These are phyloP conservation scores for Vombatus ursinus DNA, from an alignment of 2,113 vertebrate species.

Conservation along the genomic window DNA sequence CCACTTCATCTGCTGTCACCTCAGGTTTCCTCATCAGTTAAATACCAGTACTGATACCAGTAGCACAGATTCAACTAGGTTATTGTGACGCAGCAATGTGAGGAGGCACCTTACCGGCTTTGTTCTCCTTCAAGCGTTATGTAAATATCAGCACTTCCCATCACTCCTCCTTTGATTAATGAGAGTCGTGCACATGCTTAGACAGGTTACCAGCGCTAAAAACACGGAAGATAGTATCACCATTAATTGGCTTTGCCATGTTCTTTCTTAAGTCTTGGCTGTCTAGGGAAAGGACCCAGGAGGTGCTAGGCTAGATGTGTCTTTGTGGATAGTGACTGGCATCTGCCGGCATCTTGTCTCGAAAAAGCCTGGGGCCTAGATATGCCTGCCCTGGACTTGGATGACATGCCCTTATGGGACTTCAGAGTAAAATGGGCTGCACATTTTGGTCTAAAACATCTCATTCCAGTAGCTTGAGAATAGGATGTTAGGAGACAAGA, in stretches of 20 bases:
- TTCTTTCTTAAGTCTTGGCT: conserved; percentile 67
- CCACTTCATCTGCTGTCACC: no score
- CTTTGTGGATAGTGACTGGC: conserved; percentile 26
- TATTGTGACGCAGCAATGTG: not conserved
- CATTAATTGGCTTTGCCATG: conserved; percentile 29
- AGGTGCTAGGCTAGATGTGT: conserved; percentile 74
- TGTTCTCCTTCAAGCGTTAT: not conserved
- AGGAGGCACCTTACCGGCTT: not conserved
- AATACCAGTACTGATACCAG: no score
- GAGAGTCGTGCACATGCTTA: not conserved
- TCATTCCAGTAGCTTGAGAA: conserved; percentile 52
- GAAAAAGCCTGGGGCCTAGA: not conserved
- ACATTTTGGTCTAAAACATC: conserved; percentile 35
- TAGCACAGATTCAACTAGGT: accelerated
- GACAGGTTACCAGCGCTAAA: conserved; percentile 8
- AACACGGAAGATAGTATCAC: conserved; percentile 5
- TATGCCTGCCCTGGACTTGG: conserved; percentile 38
- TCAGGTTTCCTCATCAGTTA: not conserved
- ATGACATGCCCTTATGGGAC: conserved; percentile 33
- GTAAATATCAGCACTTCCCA: not conserved
- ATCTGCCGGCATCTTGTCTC: conserved; percentile 27
- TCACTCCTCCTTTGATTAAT: not conserved
- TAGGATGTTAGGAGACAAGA: conserved; percentile 60
- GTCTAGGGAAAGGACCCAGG: conserved; percentile 52
- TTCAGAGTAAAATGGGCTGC: conserved; percentile 45